Base-by-base conservation (phyloP, 2,888 invertebrate genomes). In the Emesis furor region DNA sequence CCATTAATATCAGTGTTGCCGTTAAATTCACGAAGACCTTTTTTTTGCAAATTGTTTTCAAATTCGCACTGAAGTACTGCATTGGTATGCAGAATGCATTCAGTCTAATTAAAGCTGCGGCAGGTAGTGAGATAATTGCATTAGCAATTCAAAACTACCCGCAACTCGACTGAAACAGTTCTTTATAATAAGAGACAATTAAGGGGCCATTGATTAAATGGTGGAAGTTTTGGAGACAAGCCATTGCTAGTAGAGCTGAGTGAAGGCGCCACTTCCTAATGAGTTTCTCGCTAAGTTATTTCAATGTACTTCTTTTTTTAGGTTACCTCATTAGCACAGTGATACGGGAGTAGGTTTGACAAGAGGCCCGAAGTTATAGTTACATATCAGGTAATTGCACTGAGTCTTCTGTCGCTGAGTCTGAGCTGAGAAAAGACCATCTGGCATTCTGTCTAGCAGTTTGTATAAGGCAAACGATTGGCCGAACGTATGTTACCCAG, bases 121-220 rank as follows among this genome's bases (percentile, higher is more conserved):
- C 68, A 55, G 71, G 75, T 73, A 69, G 73, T 67, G 76, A 76
- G 79, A 86, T 87, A 87, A 87, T 88, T 84, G 81, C 86, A 88
- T 87, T 88, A 86, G 84, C 85, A 88, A 88, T 87, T 87, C 87
- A 87, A 87, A 87, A 83, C 78, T 81, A 86, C 74, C 39, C 76
- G 46, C 76, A 32, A 39, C 62, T 65, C 32, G 14, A 35, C 65
- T 32, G 65, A 24, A 62, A 65, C 30, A 14, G 32, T 65, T 65
- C 65, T 65, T 65, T 65, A 65, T 35, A 32, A 65, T 51, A 51
- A n/a, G 51, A 51, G 51, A 30, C 65, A 65, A 65, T 65, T 65
- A 30, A 65, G 65, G 14, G 62, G 30, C 46, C 17, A 65, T 65
- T 65, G 65, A 65, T 32, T 30, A 65, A 65, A 14, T 30, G 14